phyloP scores from a whole-genome alignment of 2,888 invertebrate species.

The Hemithea aestivaria region DNA sequence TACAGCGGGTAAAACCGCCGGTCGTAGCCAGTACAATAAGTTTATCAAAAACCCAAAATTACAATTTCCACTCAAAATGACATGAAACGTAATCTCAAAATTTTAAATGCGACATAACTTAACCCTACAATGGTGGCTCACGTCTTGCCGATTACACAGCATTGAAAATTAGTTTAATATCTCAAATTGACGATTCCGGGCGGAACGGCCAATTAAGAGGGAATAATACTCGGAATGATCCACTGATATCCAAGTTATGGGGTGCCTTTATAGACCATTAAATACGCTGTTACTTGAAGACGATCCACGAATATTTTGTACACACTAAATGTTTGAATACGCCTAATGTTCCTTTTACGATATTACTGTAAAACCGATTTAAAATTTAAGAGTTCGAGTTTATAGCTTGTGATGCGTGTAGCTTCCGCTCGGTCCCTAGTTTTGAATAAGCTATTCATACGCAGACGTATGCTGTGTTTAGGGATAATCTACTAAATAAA shows the following conservation, averaged over 20 bases:
- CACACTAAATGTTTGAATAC: slow-evolving; percentile 43
- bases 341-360: slow-evolving; percentile 12
- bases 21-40: no score
- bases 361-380: slow-evolving; percentile 24
- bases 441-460: no score
- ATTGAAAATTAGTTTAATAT: slow-evolving; percentile 79
- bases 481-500: no score
- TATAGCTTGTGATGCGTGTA: no score
- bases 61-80: no score
- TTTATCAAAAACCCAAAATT: no score
- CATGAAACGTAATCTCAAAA: slow-evolving; percentile 15
- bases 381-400: slow-evolving; percentile 20
- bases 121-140: slow-evolving; percentile 45
- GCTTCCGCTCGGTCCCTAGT: no score
- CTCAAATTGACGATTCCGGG: slow-evolving; percentile 75
- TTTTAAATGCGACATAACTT: slow-evolving; percentile 36
- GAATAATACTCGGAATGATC: slow-evolving; percentile 73
- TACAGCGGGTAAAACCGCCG: no score
- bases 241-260: slow-evolving; percentile 74
- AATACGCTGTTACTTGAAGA: slow-evolving; percentile 43
- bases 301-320: slow-evolving; percentile 38
- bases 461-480: no score
- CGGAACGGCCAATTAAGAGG: slow-evolving; percentile 75
- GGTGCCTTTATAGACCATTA: slow-evolving; percentile 76
- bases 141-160: slow-evolving; percentile 69